Percentiles rank a stretch among this genome's conserved stretches.
These are phyloP conservation scores for Camponotus vicinus DNA, from an alignment of 1,140 invertebrate species.

Conservation along the genomic window DNA sequence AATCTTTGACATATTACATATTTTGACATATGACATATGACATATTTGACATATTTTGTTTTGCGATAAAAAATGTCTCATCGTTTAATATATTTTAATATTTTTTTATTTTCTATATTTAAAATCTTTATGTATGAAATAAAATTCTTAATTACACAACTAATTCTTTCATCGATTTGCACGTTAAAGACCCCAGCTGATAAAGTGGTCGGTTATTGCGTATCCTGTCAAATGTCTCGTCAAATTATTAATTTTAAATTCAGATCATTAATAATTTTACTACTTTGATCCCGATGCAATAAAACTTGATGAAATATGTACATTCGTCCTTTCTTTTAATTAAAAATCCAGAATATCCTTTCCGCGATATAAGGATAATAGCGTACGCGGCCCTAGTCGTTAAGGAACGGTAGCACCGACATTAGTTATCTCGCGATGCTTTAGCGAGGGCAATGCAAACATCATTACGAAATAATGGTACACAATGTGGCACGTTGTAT, in stretches of 20 bases:
- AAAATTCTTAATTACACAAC: not conserved
- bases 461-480: constrained; percentile 72
- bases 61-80: not conserved
- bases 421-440: constrained; percentile 78
- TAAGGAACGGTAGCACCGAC: constrained; percentile 67
- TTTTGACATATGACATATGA: too few species aligned
- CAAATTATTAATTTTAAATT: constrained; percentile 3
- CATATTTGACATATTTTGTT: too few species aligned
- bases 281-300: not conserved
- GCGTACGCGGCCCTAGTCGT: constrained; percentile 63
- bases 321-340: constrained; percentile 68
- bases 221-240: not conserved
- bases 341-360: constrained; percentile 75
- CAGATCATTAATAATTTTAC: constrained; percentile 34
- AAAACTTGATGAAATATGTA: constrained; percentile 33
- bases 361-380: constrained; percentile 73
- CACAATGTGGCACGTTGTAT: not conserved
- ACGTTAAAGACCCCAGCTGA: not conserved
- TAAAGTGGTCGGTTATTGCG: not conserved
- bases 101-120: not conserved
- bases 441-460: constrained; percentile 72
- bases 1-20: not conserved
- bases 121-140: too few species aligned
- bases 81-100: not conserved
- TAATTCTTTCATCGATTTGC: not conserved